These are phyloP conservation scores for Lacerta bilineata DNA, from an alignment of 2,797 vertebrate genomes.

Conservation along the genomic window DNA sequence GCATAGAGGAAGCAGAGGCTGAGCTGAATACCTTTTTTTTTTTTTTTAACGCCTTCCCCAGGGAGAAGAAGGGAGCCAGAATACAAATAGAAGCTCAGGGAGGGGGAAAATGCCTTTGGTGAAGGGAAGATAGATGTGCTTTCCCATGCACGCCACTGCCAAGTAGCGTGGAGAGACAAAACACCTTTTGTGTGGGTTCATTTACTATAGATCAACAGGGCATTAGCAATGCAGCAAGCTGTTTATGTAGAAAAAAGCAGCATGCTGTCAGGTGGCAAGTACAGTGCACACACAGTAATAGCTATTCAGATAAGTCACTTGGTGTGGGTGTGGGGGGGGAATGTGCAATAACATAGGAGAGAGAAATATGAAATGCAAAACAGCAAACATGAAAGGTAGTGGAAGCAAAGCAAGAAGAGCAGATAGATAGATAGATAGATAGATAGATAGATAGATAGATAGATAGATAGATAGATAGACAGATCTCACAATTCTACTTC, in stretches of 20 bases:
- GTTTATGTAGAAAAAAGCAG: background rate
- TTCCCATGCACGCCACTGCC: constrained; percentile 23
- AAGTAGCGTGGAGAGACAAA: constrained; percentile 42
- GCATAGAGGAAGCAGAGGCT: constrained; percentile 72
- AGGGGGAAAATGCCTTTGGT: constrained; percentile 28
- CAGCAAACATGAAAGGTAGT: background rate
- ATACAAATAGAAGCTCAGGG: constrained; percentile 55
- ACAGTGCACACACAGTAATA: constrained; percentile 1
- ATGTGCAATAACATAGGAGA: background rate
- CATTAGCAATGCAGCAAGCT: background rate
- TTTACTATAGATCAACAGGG: constrained; percentile 16
- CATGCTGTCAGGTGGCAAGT: constrained; percentile 32
- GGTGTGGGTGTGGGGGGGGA: background rate
- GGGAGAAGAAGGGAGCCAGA: constrained; percentile 61
- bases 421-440: too few relatives aligned
- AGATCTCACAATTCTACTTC: too few relatives aligned
- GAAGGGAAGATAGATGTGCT: constrained; percentile 31
- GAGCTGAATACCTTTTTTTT: constrained; percentile 44
- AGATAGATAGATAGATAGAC: too few relatives aligned
- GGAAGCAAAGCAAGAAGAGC: background rate
- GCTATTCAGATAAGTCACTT: constrained; percentile 16
- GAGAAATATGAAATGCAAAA: constrained; percentile 11
- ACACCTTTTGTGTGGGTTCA: constrained; percentile 1
- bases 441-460: too few relatives aligned
- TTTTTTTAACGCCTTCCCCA: constrained; percentile 33